Evolutionary conservation across 92 coral and sea anemone species (phyloP).

Genomic region (Pocillopora meandrina): DNA sequence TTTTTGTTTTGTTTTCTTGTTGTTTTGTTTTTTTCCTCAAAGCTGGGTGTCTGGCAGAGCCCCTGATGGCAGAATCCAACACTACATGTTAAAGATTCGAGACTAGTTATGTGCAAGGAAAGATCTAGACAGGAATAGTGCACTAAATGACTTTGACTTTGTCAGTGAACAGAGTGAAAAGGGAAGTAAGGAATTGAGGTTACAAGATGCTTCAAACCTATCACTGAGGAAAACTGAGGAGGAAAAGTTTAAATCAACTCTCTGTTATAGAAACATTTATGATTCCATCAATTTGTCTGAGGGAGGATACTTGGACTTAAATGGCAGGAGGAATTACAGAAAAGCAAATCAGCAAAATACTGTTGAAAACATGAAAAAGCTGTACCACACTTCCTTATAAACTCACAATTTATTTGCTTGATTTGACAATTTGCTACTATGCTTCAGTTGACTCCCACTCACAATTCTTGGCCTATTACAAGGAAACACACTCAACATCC

Average conservation of each 20-base stretch:
- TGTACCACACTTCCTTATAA: too few relatives aligned
- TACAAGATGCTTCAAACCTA: neutral
- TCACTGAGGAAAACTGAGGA: too few relatives aligned
- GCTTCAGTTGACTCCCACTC: too few relatives aligned
- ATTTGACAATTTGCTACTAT: too few relatives aligned
- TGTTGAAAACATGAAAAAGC: too few relatives aligned
- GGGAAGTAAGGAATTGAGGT: neutral
- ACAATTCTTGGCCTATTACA: too few relatives aligned
- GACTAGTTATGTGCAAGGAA: neutral
- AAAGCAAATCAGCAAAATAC: neutral
- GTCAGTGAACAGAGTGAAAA: neutral
- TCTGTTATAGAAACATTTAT: too few relatives aligned
- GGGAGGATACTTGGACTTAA: too few relatives aligned
- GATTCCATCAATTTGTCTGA: too few relatives aligned
- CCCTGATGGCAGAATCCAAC: constrained; percentile 80
- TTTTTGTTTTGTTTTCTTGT: neutral
- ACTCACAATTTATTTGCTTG: too few relatives aligned
- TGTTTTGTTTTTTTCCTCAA: neutral
- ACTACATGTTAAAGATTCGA: constrained; percentile 76
- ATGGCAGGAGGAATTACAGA: neutral
- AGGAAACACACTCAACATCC: too few relatives aligned
- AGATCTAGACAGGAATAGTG: neutral
- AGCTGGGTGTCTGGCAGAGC: constrained; percentile 91
- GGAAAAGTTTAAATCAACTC: too few relatives aligned
- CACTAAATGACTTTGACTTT: neutral